Evolutionary conservation across 2,113 vertebrate species (phyloP), one percentile per base, ranked within the genome.

Genomic region (Scopus umbretta): DNA sequence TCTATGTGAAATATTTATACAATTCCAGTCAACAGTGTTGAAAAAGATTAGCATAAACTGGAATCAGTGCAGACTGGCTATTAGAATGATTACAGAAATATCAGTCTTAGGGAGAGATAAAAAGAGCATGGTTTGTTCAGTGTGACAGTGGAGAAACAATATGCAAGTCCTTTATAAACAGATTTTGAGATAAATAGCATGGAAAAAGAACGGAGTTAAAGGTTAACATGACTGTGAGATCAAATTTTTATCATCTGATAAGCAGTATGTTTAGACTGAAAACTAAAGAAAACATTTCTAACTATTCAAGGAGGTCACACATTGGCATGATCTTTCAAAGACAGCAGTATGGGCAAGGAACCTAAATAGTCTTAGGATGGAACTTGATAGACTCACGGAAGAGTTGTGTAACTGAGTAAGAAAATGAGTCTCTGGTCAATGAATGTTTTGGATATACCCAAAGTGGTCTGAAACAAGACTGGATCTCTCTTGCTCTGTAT

Each of bases 1-100:
- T 82, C 86, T 36, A 7, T 87, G 61, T 94, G 78, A 92, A 95
- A 95, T 91, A 94, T 78, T 96, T 91, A 91, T 29, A 68, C 65
- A 79, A 13, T 80, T 91, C 70, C 80, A 87, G 84, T 86, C 73
- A 96, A 85, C 36, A 79, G 23, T 55, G 59, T 84, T 95, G 65
- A 67, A 86, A 89, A 91, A 96, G 26, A 92, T 84, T 50, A 75
- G n/a, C 56, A 93, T 49, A 53, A 86, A 76, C 21, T 53, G 68
- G 65, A 84, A 87, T 61, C 70, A 68, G 73, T 40, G 53, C 70
- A 94, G 78, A 82, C 49, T 88, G 80, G 84, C 80, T 85, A 87
- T 87, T 84, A 91, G 73, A 79, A 63, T 8, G 34, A 81, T 67
- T 75, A 84, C 56, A 96, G 84, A 95, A 91, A 65, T 85, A 85